Evolutionary conservation across 2,888 invertebrate genomes (phyloP).

Genomic region (Lamellibrachia satsuma): DNA sequence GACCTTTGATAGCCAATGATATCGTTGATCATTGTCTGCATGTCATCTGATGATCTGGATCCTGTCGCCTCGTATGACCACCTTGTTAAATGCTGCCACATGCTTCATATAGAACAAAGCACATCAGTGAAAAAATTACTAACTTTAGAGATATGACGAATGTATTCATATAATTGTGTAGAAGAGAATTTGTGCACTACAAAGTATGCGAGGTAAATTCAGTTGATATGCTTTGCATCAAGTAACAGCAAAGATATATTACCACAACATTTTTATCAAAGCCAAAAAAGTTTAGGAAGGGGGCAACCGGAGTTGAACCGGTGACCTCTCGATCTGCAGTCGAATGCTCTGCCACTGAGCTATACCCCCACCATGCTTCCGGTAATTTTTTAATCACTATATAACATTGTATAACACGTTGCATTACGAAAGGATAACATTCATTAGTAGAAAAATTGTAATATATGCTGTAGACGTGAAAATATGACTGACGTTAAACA

Average conservation of each 20-base stretch:
- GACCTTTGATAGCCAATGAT: no score
- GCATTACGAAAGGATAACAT: neutral
- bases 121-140: no score
- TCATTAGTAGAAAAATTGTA: neutral
- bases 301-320: neutral
- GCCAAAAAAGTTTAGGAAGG: neutral
- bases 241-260: neutral
- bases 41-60: no score
- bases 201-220: no score
- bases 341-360: slow-evolving; percentile 17
- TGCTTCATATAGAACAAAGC: no score
- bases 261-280: neutral
- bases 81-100: no score
- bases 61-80: no score
- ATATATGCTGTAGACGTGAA: neutral
- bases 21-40: no score
- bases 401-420: neutral
- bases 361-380: neutral
- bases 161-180: no score
- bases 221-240: no score
- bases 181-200: no score
- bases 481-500: neutral
- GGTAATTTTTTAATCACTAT: neutral
- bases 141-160: no score
- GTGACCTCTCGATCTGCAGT: slow-evolving; percentile 8